Evolutionary conservation across 1,140 invertebrate genomes (phyloP).

Genomic region (Pollicipes pollicipes): DNA sequence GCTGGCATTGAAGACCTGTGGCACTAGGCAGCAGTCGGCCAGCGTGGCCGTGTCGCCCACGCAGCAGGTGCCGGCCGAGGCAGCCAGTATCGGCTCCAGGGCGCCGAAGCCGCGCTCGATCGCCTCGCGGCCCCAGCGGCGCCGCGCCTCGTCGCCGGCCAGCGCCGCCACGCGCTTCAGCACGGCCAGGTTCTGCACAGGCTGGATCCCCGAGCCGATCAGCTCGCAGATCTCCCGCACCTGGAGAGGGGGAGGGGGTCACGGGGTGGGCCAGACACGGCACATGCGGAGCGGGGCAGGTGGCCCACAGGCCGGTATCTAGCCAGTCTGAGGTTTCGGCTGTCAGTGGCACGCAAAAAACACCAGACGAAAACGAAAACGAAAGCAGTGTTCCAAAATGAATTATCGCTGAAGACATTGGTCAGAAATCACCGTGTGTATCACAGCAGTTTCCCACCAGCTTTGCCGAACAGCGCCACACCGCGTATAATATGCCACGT

Average conservation of each 20-base stretch:
- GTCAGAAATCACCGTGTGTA: too few relatives aligned
- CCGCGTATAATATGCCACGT: too few relatives aligned
- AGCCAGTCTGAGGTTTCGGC: slow-evolving; percentile 8
- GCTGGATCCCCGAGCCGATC: slow-evolving; percentile 84
- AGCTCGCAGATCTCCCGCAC: slow-evolving; percentile 54
- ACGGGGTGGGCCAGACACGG: neutral
- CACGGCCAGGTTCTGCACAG: slow-evolving; percentile 79
- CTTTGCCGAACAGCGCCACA: too few relatives aligned
- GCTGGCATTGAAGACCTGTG: slow-evolving; percentile 78
- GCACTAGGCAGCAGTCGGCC: slow-evolving; percentile 86
- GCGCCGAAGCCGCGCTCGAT: slow-evolving; percentile 74
- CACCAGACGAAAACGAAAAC: too few relatives aligned
- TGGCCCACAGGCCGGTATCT: neutral
- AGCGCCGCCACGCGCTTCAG: slow-evolving; percentile 40
- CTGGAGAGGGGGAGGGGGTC: slow-evolving; percentile 24
- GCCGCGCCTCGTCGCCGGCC: slow-evolving; percentile 39
- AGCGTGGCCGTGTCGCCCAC: slow-evolving; percentile 83
- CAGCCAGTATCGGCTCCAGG: slow-evolving; percentile 66
- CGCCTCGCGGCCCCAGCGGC: slow-evolving; percentile 74
- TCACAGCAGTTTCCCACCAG: too few relatives aligned
- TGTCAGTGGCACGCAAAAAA: too few relatives aligned
- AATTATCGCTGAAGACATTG: too few relatives aligned
- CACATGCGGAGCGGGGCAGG: neutral
- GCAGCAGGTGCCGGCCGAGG: slow-evolving; percentile 78
- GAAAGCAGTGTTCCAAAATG: too few relatives aligned